These are phyloP conservation scores for Pristionchus maxplancki DNA, from an alignment of 2,888 invertebrate genomes.

Conservation along the genomic window DNA sequence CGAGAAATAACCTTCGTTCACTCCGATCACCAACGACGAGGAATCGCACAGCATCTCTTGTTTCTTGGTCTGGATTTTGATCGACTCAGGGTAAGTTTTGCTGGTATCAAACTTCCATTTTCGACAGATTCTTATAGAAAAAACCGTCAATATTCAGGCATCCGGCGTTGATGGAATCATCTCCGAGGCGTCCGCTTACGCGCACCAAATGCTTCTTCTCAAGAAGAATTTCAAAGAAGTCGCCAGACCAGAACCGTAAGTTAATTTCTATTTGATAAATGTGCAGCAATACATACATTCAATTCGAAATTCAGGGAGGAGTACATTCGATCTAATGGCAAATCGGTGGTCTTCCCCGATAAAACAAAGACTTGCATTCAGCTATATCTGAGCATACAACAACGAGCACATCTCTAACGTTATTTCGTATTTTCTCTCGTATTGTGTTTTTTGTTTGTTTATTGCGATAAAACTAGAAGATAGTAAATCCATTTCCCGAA, in stretches of 20 bases:
- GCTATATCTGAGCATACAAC: background rate
- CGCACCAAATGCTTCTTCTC: background rate
- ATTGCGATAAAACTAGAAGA: background rate
- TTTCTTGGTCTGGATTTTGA: background rate
- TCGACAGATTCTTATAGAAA: background rate
- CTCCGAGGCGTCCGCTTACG: constrained; percentile 29
- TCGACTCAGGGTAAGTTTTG: background rate
- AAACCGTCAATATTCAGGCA: background rate
- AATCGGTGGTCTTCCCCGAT: background rate
- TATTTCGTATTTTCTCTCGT: background rate
- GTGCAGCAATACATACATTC: background rate
- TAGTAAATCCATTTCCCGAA: background rate
- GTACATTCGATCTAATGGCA: background rate
- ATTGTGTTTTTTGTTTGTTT: background rate
- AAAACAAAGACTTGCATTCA: background rate
- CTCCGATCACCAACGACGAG: background rate
- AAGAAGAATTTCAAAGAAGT: constrained; percentile 2
- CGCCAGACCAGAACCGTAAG: background rate
- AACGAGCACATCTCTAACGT: background rate
- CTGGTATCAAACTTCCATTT: background rate
- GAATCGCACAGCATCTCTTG: constrained; percentile 29
- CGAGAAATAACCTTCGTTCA: constrained; percentile 14
- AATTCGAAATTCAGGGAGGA: background rate
- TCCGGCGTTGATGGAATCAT: background rate
- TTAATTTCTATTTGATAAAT: background rate